Evolutionary conservation across 2,797 vertebrate genomes (phyloP), one percentile per base, ranked within the genome.

Genomic region (Onychomys arenicola): DNA sequence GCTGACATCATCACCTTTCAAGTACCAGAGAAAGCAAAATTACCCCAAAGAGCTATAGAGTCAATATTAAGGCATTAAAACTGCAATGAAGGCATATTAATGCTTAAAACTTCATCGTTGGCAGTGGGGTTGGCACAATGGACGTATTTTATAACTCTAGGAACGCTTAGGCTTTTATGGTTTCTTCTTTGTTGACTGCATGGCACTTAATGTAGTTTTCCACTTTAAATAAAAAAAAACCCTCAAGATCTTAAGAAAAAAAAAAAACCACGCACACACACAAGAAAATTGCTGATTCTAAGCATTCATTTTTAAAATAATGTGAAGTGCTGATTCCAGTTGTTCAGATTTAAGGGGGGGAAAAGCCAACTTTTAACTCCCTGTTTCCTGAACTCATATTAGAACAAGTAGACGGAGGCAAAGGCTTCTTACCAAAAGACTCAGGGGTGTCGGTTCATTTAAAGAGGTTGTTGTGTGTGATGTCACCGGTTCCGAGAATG

Each of bases 51-150:
- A 99, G 99, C 98, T 98, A 99, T 99, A 98, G 98, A 99, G 98
- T 99, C 98, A 99, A 99, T 99, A 99, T 99, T 99, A 99, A 99
- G 98, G 98, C 99, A 99, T 99, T 99, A 99, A 99, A 99, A 99
- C 98, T 98, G 98, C 99, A 99, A 99, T 99, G 98, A 99, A 99
- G 98, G 98, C 99, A 99, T 99, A 99, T 99, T 99, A 99, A 99
- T 99, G 99, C 98, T 98, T 98, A 98, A 99, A 99, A 99, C 99
- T 99, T 99, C 98, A 99, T 99, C 99, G 98, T 98, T 99, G 98
- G 98, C 98, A 98, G 98, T 98, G 97, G 98, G 99, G 99, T 99
- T 99, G 99, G 98, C 98, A 99, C 98, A 98, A 98, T 96, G 99
- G 99, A 99, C 98, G 98, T 99, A 99, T 99, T 99, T 99, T 99